These are phyloP conservation scores for Antheraea pernyi DNA, from an alignment of 1,140 invertebrate genomes.

Conservation along the genomic window DNA sequence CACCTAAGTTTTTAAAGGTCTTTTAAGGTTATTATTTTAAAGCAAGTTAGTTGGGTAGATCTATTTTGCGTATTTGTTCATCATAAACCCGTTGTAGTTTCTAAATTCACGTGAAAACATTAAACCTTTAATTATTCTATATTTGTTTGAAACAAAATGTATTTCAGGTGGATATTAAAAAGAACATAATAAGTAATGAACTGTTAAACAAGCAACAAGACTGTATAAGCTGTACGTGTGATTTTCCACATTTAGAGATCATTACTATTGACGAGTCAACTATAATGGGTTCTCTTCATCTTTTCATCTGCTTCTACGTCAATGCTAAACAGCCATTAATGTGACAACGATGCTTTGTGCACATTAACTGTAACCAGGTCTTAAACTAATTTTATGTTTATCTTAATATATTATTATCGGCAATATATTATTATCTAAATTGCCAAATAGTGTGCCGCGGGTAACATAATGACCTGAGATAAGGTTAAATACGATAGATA, in stretches of 20 bases:
- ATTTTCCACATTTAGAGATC: background rate
- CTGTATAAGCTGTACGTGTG: background rate
- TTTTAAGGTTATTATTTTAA: no score
- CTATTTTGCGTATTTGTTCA: no score
- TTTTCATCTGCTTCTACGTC: background rate
- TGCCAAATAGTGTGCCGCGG: constrained; percentile 27
- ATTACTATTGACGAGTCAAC: background rate
- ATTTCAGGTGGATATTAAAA: background rate
- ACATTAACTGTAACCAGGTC: background rate
- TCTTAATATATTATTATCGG: constrained; percentile 9
- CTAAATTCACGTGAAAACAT: no score
- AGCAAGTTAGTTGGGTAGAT: no score
- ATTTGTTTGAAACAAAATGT: no score
- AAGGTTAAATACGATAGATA: constrained; percentile 22
- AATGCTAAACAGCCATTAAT: background rate
- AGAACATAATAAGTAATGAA: background rate
- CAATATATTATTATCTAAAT: constrained; percentile 22
- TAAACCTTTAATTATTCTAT: no score
- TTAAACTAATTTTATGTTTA: background rate
- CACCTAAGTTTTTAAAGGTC: no score
- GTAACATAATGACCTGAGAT: constrained; percentile 29
- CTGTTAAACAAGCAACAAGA: background rate
- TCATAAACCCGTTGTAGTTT: no score
- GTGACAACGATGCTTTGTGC: background rate
- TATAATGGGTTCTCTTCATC: background rate